Conservation (phyloP, 2,888 invertebrate genomes). For the Nudaria mundana region DNA sequence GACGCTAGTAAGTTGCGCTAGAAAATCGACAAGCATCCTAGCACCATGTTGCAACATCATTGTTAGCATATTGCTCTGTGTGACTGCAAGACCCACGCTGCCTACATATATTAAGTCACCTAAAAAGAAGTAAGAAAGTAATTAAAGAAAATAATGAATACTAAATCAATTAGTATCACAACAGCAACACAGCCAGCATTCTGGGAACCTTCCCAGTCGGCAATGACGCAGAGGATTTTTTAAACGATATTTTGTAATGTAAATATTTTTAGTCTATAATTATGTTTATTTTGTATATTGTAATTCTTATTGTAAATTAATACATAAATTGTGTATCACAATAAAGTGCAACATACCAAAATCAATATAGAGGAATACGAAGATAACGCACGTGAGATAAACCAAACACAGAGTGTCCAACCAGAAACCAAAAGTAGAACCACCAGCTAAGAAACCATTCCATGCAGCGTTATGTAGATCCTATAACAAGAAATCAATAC, state of each 20-base stretch:
- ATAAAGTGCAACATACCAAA: constrained; percentile 58
- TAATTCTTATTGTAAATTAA: no score
- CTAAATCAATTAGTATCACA: not conserved
- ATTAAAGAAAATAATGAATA: no score
- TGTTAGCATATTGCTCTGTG: constrained; percentile 82
- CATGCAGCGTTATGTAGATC: constrained; percentile 85
- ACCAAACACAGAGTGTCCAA: constrained; percentile 84
- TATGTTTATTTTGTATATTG: no score
- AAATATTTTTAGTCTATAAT: no score
- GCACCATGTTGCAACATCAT: constrained; percentile 88
- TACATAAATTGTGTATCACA: not conserved
- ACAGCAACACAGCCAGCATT: no score
- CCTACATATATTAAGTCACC: constrained; percentile 72
- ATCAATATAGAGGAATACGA: constrained; percentile 81
- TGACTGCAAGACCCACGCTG: constrained; percentile 84
- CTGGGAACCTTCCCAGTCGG: no score
- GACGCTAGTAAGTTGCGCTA: constrained; percentile 89
- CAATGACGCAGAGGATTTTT: no score
- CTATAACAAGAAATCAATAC: constrained; percentile 52
- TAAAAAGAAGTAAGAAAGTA: constrained; percentile 28
- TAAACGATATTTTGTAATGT: no score
- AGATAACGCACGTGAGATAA: constrained; percentile 84
- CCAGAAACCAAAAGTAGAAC: constrained; percentile 84
- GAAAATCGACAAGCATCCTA: constrained; percentile 90
- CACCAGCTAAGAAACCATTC: constrained; percentile 83